phyloP scores from a whole-genome alignment of 1,140 invertebrate genomes.

The Drosophila ananassae region DNA sequence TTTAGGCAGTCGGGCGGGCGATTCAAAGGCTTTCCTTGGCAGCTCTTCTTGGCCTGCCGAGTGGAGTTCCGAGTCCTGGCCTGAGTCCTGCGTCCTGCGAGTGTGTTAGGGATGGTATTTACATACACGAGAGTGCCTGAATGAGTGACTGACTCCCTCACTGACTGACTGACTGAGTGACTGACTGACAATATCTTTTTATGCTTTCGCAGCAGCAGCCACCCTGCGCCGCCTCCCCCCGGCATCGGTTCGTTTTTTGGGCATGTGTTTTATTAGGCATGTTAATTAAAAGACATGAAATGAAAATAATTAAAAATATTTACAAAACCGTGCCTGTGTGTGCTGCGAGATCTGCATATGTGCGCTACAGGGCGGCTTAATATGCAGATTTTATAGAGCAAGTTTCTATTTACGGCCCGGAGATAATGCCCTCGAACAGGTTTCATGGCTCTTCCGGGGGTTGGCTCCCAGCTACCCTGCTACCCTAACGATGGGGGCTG shows the following conservation, averaged over 20 bases:
- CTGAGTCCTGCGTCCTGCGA: not conserved
- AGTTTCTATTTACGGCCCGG: not conserved
- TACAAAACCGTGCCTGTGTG: constrained; percentile 33
- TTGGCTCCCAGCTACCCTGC: too few species aligned
- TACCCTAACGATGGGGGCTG: too few species aligned
- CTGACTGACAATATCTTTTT: constrained; percentile 74
- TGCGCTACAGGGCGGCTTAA: not conserved
- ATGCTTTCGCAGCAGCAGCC: constrained; percentile 50
- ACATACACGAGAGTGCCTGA: constrained; percentile 66
- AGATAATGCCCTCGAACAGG: constrained; percentile 23
- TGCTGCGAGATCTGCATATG: not conserved
- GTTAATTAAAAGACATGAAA: constrained; percentile 84
- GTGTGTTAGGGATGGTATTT: constrained; percentile 71
- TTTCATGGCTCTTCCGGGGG: constrained; percentile 24
- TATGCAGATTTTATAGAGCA: constrained; percentile 3
- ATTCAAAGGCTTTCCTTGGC: constrained; percentile 21
- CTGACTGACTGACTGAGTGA: constrained; percentile 34
- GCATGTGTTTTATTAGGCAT: constrained; percentile 83
- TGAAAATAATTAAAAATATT: constrained; percentile 82
- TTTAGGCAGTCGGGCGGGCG: constrained; percentile 64
- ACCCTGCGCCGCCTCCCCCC: constrained; percentile 6
- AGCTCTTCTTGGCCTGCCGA: constrained; percentile 27
- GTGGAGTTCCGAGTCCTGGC: not conserved
- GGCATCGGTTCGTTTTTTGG: constrained; percentile 47
- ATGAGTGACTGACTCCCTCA: constrained; percentile 29